Conservation (phyloP, 2,797 vertebrate genomes). For the Silurus aristotelis region DNA sequence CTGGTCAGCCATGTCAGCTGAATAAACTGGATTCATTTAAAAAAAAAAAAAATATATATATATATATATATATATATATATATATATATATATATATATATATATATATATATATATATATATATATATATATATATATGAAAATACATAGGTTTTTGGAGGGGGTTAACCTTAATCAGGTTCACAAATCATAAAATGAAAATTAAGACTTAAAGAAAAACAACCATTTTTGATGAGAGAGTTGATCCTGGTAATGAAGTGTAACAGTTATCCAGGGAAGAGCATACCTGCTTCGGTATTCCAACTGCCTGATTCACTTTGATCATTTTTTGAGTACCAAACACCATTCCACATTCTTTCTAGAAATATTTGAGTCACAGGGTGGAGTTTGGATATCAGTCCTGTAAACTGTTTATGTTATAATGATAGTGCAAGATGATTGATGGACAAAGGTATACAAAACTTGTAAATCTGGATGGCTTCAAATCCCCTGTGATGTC, state of each 20-base stretch:
- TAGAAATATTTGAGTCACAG: slow-evolving; percentile 65
- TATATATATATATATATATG: too few species aligned
- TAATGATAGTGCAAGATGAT: slow-evolving; percentile 73
- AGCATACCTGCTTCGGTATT: not conserved
- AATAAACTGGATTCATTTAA: slow-evolving; percentile 49
- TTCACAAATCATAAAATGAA: slow-evolving; percentile 32
- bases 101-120: too few species aligned
- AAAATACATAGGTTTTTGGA: slow-evolving; percentile 37
- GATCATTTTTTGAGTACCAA: slow-evolving; percentile 57
- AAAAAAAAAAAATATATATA: slow-evolving; percentile 22
- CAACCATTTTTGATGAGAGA: slow-evolving; percentile 5
- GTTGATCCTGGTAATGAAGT: not conserved
- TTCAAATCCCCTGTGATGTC: slow-evolving; percentile 71
- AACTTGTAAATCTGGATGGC: slow-evolving; percentile 68
- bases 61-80: too few species aligned
- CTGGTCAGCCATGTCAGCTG: slow-evolving; percentile 44
- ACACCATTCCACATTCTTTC: slow-evolving; percentile 61
- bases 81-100: too few species aligned
- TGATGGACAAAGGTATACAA: slow-evolving; percentile 74
- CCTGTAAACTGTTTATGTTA: slow-evolving; percentile 72
- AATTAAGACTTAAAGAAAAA: slow-evolving; percentile 37
- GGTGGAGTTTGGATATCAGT: slow-evolving; percentile 68
- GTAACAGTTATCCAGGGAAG: slow-evolving; percentile 6
- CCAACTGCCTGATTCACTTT: slow-evolving; percentile 15
- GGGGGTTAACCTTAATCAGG: slow-evolving; percentile 60